Conservation (phyloP, 2,113 vertebrate genomes). For the Pteruthius melanotis region DNA sequence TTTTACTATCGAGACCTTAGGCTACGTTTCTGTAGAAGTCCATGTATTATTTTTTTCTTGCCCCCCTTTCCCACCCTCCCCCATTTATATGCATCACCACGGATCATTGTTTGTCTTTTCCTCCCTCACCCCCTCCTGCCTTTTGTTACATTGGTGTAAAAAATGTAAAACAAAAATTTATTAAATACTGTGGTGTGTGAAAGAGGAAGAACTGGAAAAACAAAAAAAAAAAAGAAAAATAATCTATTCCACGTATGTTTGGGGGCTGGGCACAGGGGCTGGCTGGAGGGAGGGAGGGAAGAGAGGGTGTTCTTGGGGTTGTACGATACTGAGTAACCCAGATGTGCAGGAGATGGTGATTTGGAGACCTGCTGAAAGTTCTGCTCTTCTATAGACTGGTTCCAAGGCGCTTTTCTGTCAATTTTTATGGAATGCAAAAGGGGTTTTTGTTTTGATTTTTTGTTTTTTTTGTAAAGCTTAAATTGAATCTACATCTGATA, state of each 20-base stretch:
- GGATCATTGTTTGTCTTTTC: constrained; percentile 47
- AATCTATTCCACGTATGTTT: constrained; percentile 67
- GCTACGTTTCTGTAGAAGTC: constrained; percentile 56
- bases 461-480: constrained; percentile 80
- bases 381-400: constrained; percentile 58
- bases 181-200: constrained; percentile 78
- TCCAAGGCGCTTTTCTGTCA: constrained; percentile 73
- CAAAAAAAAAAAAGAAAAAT: constrained; percentile 44
- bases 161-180: constrained; percentile 83
- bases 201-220: constrained; percentile 73
- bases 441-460: constrained; percentile 67
- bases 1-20: constrained; percentile 42
- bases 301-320: background rate
- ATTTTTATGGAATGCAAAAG: constrained; percentile 80
- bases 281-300: constrained; percentile 21
- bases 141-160: constrained; percentile 83
- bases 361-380: constrained; percentile 32
- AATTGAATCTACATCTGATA: constrained; percentile 78
- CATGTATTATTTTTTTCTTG: background rate
- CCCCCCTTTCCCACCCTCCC: background rate
- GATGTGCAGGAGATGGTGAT: constrained; percentile 9
- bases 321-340: constrained; percentile 19
- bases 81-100: constrained; percentile 58
- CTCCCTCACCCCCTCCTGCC: constrained; percentile 34
- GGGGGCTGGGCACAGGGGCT: constrained; percentile 54